These are phyloP conservation scores for Drosophila parabipectinata DNA, from an alignment of 1,140 invertebrate genomes.

Conservation along the genomic window DNA sequence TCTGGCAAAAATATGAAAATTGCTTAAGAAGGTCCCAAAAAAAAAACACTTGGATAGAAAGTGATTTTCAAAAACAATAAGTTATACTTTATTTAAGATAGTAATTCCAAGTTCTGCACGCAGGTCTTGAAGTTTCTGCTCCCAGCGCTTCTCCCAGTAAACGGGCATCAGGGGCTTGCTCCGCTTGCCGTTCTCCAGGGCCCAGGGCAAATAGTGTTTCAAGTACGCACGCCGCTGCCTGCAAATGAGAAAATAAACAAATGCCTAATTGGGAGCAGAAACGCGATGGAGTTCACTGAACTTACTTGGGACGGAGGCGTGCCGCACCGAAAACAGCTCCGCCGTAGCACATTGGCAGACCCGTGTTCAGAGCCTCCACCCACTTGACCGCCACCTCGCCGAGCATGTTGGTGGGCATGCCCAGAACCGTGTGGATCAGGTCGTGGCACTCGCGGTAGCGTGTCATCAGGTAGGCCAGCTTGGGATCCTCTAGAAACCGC, in stretches of 20 bases:
- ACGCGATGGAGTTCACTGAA: constrained; percentile 30
- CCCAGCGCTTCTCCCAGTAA: constrained; percentile 98
- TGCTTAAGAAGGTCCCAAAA: too few relatives aligned
- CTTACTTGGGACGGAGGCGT: constrained; percentile 91
- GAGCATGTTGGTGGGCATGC: constrained; percentile 98
- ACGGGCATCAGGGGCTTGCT: constrained; percentile 90
- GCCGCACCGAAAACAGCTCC: constrained; percentile 94
- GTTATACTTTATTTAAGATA: constrained; percentile 59
- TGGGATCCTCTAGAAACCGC: constrained; percentile 95
- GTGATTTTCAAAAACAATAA: background rate
- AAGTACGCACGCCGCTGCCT: constrained; percentile 93
- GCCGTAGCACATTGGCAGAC: constrained; percentile 94
- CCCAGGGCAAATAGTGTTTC: constrained; percentile 94
- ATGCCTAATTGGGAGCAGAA: constrained; percentile 15
- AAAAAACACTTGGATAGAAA: too few relatives aligned
- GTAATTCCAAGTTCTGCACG: constrained; percentile 90
- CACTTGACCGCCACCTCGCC: constrained; percentile 97
- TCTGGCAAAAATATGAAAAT: too few relatives aligned
- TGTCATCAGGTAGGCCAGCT: constrained; percentile 98
- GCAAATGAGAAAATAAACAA: constrained; percentile 64
- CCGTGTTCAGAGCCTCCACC: constrained; percentile 97
- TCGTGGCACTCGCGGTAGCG: constrained; percentile 98
- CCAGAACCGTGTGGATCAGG: constrained; percentile 94
- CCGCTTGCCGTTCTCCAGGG: constrained; percentile 90
- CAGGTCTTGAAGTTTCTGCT: constrained; percentile 93